A percentile compares a stretch with the other conserved stretches of the same genome.
These are phyloP conservation scores for Trematomus loennbergii DNA, from an alignment of 2,113 vertebrate genomes.

Conservation along the genomic window DNA sequence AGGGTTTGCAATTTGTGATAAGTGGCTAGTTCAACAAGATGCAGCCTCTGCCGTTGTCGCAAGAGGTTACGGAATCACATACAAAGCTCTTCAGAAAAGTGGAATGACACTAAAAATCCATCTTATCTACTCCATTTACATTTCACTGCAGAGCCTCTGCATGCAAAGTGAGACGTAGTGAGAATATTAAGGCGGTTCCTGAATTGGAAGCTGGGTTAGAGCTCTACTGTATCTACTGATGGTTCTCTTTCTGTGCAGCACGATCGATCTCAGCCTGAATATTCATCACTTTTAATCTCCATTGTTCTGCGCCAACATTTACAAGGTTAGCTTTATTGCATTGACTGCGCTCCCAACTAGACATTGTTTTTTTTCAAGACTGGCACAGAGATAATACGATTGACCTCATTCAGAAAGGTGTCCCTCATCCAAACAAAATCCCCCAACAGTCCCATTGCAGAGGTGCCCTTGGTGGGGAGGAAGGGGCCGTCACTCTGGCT, in stretches of 20 bases:
- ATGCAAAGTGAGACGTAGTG: conserved; percentile 46
- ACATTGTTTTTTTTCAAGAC: conserved; percentile 22
- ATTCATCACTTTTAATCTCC: conserved; percentile 61
- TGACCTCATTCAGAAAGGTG: conserved; percentile 55
- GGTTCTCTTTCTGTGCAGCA: conserved; percentile 10
- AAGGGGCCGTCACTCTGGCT: conserved; percentile 29
- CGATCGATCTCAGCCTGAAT: conserved; percentile 38
- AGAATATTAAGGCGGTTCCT: conserved; percentile 75
- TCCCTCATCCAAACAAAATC: conserved; percentile 47
- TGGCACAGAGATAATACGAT: conserved; percentile 31
- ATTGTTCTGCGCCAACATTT: conserved; percentile 36
- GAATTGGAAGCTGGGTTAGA: conserved; percentile 51
- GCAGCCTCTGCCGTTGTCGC: conserved; percentile 56
- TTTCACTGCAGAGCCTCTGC: conserved; percentile 67
- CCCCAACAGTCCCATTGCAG: conserved; percentile 37
- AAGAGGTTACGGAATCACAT: conserved; percentile 57
- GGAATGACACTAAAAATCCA: conserved; percentile 74
- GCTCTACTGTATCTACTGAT: conserved; percentile 61
- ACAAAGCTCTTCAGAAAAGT: conserved; percentile 73
- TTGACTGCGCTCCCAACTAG: conserved; percentile 22
- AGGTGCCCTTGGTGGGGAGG: conserved; percentile 65
- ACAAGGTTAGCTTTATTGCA: conserved; percentile 44
- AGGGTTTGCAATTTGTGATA: conserved; percentile 67
- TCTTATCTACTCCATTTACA: conserved; percentile 77
- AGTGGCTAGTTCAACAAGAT: conserved; percentile 65